These are phyloP conservation scores for Sinopyrophorus schimmeli DNA, from an alignment of 2,888 invertebrate species.

Conservation along the genomic window DNA sequence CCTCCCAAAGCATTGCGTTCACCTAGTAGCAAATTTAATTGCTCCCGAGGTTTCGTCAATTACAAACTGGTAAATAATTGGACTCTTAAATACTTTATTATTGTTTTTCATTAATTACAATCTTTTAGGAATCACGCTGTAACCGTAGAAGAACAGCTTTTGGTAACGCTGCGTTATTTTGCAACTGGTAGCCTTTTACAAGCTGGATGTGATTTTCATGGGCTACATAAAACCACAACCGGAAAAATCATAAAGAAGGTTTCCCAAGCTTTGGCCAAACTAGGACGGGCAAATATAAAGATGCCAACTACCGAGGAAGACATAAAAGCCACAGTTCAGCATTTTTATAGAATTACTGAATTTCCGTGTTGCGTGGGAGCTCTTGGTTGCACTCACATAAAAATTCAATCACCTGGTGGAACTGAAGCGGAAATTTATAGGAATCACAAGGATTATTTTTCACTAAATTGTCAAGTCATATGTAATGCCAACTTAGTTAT, in stretches of 20 bases:
- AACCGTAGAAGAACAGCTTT: not conserved
- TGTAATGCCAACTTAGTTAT: conserved; percentile 35
- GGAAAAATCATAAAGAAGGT: not conserved
- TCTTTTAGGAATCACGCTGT: not conserved
- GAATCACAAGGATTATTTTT: conserved; percentile 40
- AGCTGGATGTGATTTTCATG: conserved; percentile 1
- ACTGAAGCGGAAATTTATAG: conserved; percentile 39
- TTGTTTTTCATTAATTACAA: no score
- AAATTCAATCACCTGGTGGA: conserved; percentile 30
- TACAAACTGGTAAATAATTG: no score
- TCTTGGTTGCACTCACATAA: conserved; percentile 21
- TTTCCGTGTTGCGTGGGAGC: conserved; percentile 22
- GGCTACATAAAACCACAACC: not conserved
- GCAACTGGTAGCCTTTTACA: not conserved
- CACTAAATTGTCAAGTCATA: conserved; percentile 40
- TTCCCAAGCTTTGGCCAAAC: not conserved
- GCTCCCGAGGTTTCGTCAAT: no score
- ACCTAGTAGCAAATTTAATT: no score
- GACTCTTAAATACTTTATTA: no score
- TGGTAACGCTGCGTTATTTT: not conserved
- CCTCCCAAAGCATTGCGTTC: no score
- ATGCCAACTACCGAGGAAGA: not conserved
- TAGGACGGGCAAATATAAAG: not conserved
- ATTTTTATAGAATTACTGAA: conserved; percentile 16
- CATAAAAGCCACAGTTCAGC: not conserved